These are phyloP conservation scores for Montipora capricornis DNA, from an alignment of 64 coral and sea anemone species.

Conservation along the genomic window DNA sequence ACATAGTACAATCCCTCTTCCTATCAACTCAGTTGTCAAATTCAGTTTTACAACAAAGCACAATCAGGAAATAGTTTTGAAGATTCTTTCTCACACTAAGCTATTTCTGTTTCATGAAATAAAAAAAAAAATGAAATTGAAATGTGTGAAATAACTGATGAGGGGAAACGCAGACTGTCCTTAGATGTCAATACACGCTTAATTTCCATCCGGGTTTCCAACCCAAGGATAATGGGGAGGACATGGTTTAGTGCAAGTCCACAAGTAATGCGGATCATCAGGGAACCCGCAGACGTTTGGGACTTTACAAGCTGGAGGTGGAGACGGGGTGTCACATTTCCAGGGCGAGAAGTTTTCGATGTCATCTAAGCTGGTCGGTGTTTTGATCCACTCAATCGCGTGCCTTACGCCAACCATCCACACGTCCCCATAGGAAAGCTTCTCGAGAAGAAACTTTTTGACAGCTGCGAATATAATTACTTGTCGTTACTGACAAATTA, in stretches of 20 bases:
- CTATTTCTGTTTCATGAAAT: no score
- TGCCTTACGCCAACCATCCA: slow-evolving; percentile 89
- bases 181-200: neutral
- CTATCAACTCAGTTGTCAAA: no score
- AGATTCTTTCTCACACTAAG: no score
- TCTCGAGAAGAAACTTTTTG: slow-evolving; percentile 72
- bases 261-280: slow-evolving; percentile 36
- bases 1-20: no score
- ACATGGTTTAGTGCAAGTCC: slow-evolving; percentile 65
- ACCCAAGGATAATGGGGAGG: slow-evolving; percentile 86
- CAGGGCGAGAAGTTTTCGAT: slow-evolving; percentile 83
- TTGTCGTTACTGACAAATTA: neutral
- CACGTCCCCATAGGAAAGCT: slow-evolving; percentile 56
- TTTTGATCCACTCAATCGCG: slow-evolving; percentile 90
- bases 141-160: no score
- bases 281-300: slow-evolving; percentile 75
- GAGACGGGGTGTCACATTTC: slow-evolving; percentile 85
- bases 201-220: slow-evolving; percentile 84
- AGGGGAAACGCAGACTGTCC: neutral
- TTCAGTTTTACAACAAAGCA: no score
- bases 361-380: slow-evolving; percentile 77
- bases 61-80: no score
- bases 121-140: no score
- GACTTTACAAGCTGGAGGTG: slow-evolving; percentile 57
- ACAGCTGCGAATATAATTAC: slow-evolving; percentile 41